Evolutionary conservation across 2,888 invertebrate species (phyloP).

Genomic region (Clanis bilineata): DNA sequence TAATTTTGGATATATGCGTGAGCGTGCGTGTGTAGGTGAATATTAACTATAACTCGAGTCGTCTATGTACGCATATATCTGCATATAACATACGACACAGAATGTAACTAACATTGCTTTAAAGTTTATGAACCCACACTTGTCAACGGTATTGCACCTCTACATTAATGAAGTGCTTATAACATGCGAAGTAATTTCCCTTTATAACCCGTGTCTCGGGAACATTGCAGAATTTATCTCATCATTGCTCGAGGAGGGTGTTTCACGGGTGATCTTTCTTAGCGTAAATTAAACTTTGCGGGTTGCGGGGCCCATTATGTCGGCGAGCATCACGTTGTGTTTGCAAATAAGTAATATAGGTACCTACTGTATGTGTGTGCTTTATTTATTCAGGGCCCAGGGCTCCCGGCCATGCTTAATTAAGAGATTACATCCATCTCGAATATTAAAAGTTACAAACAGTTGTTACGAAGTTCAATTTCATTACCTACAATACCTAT

Average conservation of each 20-base stretch:
- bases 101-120: not conserved
- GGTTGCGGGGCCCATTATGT: slow-evolving; percentile 34
- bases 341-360: slow-evolving; percentile 18
- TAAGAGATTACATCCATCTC: slow-evolving; percentile 14
- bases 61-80: too few relatives aligned
- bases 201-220: slow-evolving; percentile 42
- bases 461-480: not conserved
- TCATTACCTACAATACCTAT: too few relatives aligned
- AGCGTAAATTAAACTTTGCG: slow-evolving; percentile 52
- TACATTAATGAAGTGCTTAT: slow-evolving; percentile 51
- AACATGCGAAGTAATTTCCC: slow-evolving; percentile 44
- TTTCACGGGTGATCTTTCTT: slow-evolving; percentile 41
- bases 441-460: not conserved
- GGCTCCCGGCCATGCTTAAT: slow-evolving; percentile 9
- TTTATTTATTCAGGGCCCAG: slow-evolving; percentile 15
- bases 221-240: slow-evolving; percentile 46
- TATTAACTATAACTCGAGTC: too few relatives aligned
- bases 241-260: slow-evolving; percentile 39
- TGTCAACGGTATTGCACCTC: slow-evolving; percentile 23
- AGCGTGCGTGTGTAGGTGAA: too few relatives aligned
- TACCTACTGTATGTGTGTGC: slow-evolving; percentile 2
- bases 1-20: too few relatives aligned
- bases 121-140: not conserved
- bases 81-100: not conserved
- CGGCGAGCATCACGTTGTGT: slow-evolving; percentile 17